A percentile compares a stretch with the other conserved stretches of the same genome.
Evolutionary conservation across 2,797 vertebrate genomes (phyloP).

Genomic region (Pipistrellus pipistrellus): DNA sequence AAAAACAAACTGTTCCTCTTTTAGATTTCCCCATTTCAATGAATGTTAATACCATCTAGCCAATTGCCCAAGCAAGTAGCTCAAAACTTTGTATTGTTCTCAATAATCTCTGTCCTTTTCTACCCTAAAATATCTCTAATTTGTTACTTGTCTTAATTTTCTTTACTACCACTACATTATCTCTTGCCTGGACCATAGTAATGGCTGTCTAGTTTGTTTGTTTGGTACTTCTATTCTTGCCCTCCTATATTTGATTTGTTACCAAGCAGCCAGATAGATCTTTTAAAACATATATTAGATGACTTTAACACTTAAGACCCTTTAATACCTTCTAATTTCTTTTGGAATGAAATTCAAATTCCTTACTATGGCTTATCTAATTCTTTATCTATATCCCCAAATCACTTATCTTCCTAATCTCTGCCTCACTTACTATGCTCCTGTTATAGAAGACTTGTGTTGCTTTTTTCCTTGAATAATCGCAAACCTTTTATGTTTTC

Average conservation of each 20-base stretch:
- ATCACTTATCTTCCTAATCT: neutral
- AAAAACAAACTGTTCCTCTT: neutral
- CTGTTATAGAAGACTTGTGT: neutral
- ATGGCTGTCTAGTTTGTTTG: neutral
- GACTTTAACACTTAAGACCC: neutral
- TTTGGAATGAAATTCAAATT: conserved; percentile 30
- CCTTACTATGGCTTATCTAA: neutral
- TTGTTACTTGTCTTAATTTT: neutral
- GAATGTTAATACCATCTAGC: neutral
- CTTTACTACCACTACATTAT: neutral
- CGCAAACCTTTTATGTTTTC: neutral
- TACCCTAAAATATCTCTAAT: neutral
- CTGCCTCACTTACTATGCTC: neutral
- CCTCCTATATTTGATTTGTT: neutral
- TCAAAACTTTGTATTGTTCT: neutral
- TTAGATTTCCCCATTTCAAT: neutral
- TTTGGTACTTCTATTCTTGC: neutral
- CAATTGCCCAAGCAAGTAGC: neutral
- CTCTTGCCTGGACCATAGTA: neutral
- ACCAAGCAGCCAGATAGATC: neutral
- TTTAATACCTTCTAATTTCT: neutral
- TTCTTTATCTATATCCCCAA: neutral
- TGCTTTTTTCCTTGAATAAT: neutral
- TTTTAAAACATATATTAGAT: conserved; percentile 30
- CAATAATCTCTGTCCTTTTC: neutral